Evolutionary conservation across 2,113 vertebrate species (phyloP).

Genomic region (Sorex fumeus): DNA sequence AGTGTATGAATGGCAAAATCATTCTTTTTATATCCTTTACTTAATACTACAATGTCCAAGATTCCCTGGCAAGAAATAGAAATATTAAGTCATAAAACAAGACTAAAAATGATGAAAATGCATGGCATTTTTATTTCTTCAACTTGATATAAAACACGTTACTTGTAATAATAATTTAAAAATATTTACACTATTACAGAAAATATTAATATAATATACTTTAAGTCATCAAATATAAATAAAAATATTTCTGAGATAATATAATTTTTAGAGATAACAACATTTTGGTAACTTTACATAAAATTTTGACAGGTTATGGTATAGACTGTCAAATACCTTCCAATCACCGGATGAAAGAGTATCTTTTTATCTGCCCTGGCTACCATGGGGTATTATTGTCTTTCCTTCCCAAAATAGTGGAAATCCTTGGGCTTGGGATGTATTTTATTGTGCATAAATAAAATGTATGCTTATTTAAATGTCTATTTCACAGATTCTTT

Average conservation of each 20-base stretch:
- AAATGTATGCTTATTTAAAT: neutral
- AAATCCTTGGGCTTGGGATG: no score
- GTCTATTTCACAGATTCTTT: neutral
- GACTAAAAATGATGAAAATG: slow-evolving; percentile 5
- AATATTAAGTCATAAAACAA: slow-evolving; percentile 41
- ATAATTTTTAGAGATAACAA: slow-evolving; percentile 1
- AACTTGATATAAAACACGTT: neutral
- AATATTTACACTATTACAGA: neutral
- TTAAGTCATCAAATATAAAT: slow-evolving; percentile 10
- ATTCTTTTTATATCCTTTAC: slow-evolving; percentile 87
- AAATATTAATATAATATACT: neutral
- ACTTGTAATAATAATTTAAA: neutral
- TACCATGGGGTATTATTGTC: neutral
- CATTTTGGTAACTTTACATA: neutral
- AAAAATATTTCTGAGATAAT: neutral
- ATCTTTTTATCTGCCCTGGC: neutral
- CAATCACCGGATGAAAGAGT: neutral
- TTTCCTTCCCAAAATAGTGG: neutral
- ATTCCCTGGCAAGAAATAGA: slow-evolving; percentile 92
- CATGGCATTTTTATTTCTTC: neutral
- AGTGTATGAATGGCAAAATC: slow-evolving; percentile 94
- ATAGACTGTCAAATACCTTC: neutral
- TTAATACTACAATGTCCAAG: slow-evolving; percentile 96
- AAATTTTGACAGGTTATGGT: neutral
- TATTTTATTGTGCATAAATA: neutral